phyloP scores from a whole-genome alignment of 1,140 invertebrate genomes.

The Leptinotarsa defecta region DNA sequence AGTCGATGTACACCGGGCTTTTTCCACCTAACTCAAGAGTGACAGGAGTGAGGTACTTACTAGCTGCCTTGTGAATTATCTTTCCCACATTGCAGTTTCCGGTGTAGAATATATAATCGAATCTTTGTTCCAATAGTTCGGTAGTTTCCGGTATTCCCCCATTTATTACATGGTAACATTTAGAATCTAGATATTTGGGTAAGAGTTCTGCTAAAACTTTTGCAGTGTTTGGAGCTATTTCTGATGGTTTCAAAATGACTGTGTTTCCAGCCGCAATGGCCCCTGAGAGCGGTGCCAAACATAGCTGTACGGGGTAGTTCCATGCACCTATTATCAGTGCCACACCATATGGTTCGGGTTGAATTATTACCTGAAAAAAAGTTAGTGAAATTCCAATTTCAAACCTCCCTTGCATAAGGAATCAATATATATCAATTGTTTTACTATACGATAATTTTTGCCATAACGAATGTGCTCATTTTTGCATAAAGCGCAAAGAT shows the following conservation, averaged over 20 bases:
- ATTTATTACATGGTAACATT: constrained; percentile 68
- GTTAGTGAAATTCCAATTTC: not conserved
- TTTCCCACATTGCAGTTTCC: constrained; percentile 87
- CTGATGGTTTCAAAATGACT: constrained; percentile 96
- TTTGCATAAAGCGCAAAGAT: too few species aligned
- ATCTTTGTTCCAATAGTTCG: constrained; percentile 83
- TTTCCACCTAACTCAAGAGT: constrained; percentile 91
- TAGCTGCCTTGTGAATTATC: constrained; percentile 86
- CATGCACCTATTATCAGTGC: constrained; percentile 90
- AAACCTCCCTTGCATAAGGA: too few species aligned
- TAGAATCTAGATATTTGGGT: constrained; percentile 87
- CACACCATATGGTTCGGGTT: constrained; percentile 80
- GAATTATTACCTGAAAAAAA: constrained; percentile 63
- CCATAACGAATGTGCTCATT: too few species aligned
- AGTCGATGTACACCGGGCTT: constrained; percentile 86
- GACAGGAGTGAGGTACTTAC: constrained; percentile 88
- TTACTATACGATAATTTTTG: too few species aligned
- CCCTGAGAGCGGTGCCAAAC: constrained; percentile 67
- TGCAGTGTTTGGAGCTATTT: constrained; percentile 75
- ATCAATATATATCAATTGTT: too few species aligned
- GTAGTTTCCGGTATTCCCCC: constrained; percentile 73
- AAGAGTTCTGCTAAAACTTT: constrained; percentile 76
- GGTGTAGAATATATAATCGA: constrained; percentile 98
- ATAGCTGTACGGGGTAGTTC: constrained; percentile 94
- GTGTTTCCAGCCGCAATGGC: constrained; percentile 94